Conservation (phyloP, 2,113 vertebrate genomes). For the Emberiza fucata region DNA sequence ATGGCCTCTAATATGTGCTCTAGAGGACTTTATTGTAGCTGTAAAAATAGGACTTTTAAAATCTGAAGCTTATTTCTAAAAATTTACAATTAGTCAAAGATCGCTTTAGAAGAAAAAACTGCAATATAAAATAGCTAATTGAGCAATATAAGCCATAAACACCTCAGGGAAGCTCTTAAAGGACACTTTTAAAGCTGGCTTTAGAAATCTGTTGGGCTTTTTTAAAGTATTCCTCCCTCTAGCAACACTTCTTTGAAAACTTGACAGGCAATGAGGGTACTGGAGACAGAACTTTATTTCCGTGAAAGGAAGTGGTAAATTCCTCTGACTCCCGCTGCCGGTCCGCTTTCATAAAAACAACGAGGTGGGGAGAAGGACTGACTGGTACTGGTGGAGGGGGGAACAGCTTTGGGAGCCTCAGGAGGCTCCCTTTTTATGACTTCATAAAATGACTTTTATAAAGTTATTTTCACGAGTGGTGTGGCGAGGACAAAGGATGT, state of each 20-base stretch:
- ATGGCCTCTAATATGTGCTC: neutral
- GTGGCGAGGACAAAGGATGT: neutral
- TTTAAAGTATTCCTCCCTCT: neutral
- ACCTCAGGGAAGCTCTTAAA: constrained; percentile 22
- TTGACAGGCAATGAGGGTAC: neutral
- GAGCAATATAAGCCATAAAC: constrained; percentile 23
- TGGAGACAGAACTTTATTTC: neutral
- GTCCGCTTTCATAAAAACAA: neutral
- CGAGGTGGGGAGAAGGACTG: neutral
- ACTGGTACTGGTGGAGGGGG: neutral
- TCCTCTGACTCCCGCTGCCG: neutral
- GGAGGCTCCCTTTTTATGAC: neutral
- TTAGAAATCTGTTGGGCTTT: neutral
- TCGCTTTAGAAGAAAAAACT: constrained; percentile 37
- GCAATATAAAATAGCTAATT: constrained; percentile 41
- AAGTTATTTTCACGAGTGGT: neutral
- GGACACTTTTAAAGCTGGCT: constrained; percentile 1
- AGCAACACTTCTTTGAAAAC: neutral
- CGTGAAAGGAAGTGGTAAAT: constrained; percentile 18
- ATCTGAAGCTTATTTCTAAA: neutral
- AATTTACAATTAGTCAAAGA: constrained; percentile 10
- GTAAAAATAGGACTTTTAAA: constrained; percentile 8
- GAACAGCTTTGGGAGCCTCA: neutral
- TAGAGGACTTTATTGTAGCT: neutral
- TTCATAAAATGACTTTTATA: neutral